Conservation (phyloP, 2,113 vertebrate genomes). For the Uropsilus gracilis region DNA sequence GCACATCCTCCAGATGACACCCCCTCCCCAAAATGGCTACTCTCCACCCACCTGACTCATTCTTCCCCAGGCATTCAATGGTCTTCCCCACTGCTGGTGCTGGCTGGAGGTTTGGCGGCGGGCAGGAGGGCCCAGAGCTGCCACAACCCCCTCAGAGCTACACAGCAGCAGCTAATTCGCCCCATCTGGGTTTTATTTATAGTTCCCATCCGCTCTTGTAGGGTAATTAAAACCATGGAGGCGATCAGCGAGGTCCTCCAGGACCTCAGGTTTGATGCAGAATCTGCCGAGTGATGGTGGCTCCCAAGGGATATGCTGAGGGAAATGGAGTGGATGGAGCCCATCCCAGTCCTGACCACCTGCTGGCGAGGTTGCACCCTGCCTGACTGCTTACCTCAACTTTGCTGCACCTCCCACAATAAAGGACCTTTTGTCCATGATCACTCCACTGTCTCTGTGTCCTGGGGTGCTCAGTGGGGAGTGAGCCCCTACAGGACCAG, state of each 20-base stretch:
- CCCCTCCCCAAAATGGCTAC: background rate
- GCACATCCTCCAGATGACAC: background rate
- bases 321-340: conserved; percentile 1
- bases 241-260: conserved; percentile 96
- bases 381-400: background rate
- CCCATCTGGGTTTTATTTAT: conserved; percentile 92
- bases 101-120: background rate
- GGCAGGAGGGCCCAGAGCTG: conserved; percentile 14
- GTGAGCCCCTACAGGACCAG: background rate
- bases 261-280: conserved; percentile 98
- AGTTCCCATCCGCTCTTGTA: conserved; percentile 90
- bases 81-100: background rate
- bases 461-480: background rate
- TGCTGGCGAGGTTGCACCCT: conserved; percentile 20
- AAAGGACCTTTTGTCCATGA: background rate
- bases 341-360: background rate
- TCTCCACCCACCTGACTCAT: background rate
- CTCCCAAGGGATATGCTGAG: conserved; percentile 67
- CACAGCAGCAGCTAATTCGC: conserved; percentile 80
- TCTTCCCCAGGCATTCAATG: background rate
- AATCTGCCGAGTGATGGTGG: conserved; percentile 91
- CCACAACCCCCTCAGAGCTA: conserved; percentile 79
- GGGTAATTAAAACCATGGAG: conserved; percentile 97
- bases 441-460: background rate
- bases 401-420: background rate